These are phyloP conservation scores for Bos taurus DNA, from an alignment of 2,113 vertebrate genomes.

Conservation along the genomic window ARS-UCD2.0 NC_037356.1:36576001-36576500, in stretches of 20 bases:
- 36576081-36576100: accelerated
- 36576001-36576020: neutral
- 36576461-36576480: neutral
- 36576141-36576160: neutral
- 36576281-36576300: neutral
- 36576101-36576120: neutral
- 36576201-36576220: neutral
- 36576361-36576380: neutral
- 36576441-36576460: neutral
- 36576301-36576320: neutral
- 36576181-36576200: no score
- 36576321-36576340: neutral
- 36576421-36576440: neutral
- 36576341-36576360: neutral
- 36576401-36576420: neutral
- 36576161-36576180: neutral
- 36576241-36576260: neutral
- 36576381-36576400: neutral
- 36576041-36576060: neutral
- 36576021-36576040: neutral
- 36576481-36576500: neutral
- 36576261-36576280: neutral
- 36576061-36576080: accelerated
- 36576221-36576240: neutral
- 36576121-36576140: neutral